Conservation (phyloP, 2,888 invertebrate species). For the Erpobdella octoculata region DNA sequence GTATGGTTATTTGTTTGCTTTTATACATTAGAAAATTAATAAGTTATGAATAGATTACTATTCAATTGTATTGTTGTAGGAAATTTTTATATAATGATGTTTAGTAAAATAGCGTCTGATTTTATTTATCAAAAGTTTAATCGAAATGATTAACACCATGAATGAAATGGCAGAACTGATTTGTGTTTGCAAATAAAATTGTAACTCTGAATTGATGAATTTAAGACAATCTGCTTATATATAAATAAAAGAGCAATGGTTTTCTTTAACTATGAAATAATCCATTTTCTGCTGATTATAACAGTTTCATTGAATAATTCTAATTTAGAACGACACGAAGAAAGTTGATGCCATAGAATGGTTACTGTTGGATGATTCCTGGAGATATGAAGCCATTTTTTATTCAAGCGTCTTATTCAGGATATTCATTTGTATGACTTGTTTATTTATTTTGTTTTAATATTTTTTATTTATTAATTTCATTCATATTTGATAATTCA, state of each 20-base stretch:
- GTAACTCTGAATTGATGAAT: too few species aligned
- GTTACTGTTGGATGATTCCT: slow-evolving; percentile 68
- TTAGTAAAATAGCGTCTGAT: too few species aligned
- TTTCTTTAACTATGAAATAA: background rate
- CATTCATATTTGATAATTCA: background rate
- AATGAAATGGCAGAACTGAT: too few species aligned
- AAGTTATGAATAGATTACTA: slow-evolving; percentile 58
- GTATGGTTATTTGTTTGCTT: too few species aligned
- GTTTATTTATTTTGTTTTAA: background rate
- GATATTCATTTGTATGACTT: slow-evolving; percentile 61
- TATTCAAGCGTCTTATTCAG: slow-evolving; percentile 82
- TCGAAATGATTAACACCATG: too few species aligned
- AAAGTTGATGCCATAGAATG: slow-evolving; percentile 77
- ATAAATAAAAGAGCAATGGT: background rate
- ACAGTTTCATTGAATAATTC: background rate
- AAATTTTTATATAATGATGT: slow-evolving; percentile 56
- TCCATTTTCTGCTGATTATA: background rate
- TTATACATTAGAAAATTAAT: too few species aligned
- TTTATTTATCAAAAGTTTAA: too few species aligned
- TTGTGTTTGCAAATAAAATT: too few species aligned
- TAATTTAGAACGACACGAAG: slow-evolving; percentile 60
- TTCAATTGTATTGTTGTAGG: slow-evolving; percentile 79
- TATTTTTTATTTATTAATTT: background rate
- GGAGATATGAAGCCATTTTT: slow-evolving; percentile 71
- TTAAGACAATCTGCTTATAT: too few species aligned